Evolutionary conservation across 2,113 vertebrate genomes (phyloP), one percentile per base, ranked within the genome.

Genomic region (Eulacestoma nigropectus): DNA sequence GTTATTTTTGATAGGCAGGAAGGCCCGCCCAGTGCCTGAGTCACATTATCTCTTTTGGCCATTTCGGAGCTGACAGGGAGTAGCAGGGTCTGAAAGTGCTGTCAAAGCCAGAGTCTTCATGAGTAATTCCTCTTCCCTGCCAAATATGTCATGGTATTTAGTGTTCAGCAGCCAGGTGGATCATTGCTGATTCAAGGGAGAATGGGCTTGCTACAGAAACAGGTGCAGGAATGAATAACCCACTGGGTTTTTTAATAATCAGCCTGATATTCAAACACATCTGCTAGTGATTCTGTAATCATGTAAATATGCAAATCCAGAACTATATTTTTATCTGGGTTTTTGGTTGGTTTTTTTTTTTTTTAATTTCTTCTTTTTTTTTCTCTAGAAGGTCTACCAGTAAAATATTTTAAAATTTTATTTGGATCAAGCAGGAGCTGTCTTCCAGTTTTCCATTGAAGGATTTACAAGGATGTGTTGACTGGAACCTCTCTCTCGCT

Each of bases 181-280:
- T 69, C 70, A 50, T 84, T 59, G 75, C 89, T 93, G 89, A 92
- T 85, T 77, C 84, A 50, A 64, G 62, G 46, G 29, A 76, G 84
- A 85, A 60, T 72, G 79, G 86, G 70, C 69, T 74, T 62, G 37
- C 65, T 79, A 1, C 47, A 87, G 70, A 53, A 95, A 14, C 95
- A 97, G 87, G 91, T 95, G 91, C 81, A 94, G 81, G 86, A 93
- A 69, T 76, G 4, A 83, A 89, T 50, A 83, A 76, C 63, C 89
- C 74, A 4, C 56, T 93, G 78, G 44, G 57, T 39, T 91, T 94
- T 87, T 59, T 76, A 69, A 79, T 72, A 76, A 89, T 84, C 53
- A 35, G 29, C 57, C 65, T 42, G 81, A 47, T 65, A 73, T 10
- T 89, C 81, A 68, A 56, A 44, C 70, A 39, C 8, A 9, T 33